phyloP scores from a whole-genome alignment of 2,888 invertebrate species.

The Caenorhabditis uteleia region DNA sequence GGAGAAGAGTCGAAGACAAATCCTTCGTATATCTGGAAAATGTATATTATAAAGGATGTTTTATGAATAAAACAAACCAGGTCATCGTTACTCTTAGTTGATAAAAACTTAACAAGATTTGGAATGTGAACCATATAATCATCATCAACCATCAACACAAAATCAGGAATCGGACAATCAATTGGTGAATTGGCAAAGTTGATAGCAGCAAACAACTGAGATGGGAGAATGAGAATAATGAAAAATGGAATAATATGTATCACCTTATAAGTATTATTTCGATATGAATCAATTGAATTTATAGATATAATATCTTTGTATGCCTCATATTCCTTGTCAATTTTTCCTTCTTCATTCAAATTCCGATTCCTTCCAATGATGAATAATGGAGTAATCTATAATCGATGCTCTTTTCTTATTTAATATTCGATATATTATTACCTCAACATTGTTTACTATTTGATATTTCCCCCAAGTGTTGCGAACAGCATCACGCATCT shows the following conservation, averaged over 20 bases:
- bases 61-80: background rate
- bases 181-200: conserved; percentile 25
- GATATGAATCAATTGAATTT: conserved; percentile 55
- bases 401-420: conserved; percentile 8
- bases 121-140: conserved; percentile 59
- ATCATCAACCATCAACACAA: conserved; percentile 63
- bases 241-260: no score
- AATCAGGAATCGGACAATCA: conserved; percentile 46
- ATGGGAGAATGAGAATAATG: background rate
- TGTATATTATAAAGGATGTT: background rate
- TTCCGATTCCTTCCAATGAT: conserved; percentile 17
- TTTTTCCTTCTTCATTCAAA: conserved; percentile 3
- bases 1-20: conserved; percentile 62
- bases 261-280: conserved; percentile 63
- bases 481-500: conserved; percentile 50
- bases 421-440: no score
- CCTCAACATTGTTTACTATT: no score
- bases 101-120: conserved; percentile 43
- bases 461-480: conserved; percentile 46
- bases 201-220: conserved; percentile 41
- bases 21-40: conserved; percentile 55
- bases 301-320: conserved; percentile 52
- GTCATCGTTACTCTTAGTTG: conserved; percentile 11
- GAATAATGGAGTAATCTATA: conserved; percentile 50
- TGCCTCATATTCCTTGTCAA: conserved; percentile 35